phyloP scores from a whole-genome alignment of 2,113 vertebrate genomes.

The Jacana jacana region DNA sequence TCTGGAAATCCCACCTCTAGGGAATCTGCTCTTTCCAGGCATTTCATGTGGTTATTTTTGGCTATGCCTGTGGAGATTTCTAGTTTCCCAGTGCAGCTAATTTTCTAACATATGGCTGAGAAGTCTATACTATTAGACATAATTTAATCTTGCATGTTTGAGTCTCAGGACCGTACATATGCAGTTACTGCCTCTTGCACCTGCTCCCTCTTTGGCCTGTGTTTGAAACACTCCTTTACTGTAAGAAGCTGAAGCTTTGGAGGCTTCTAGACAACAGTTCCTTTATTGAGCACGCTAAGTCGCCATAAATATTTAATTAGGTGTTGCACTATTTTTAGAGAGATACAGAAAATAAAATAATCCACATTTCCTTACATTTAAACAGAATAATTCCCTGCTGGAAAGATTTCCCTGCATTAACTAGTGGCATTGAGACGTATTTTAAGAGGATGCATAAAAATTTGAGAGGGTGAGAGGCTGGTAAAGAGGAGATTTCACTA shows the following conservation, averaged over 20 bases:
- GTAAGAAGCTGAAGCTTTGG: neutral
- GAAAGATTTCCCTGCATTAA: neutral
- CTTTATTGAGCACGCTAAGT: slow-evolving; percentile 18
- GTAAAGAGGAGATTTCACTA: neutral
- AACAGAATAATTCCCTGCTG: neutral
- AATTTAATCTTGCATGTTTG: neutral
- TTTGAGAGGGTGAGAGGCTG: neutral
- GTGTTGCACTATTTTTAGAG: slow-evolving; percentile 16
- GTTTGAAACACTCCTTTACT: neutral
- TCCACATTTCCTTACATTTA: neutral
- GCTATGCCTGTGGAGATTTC: slow-evolving; percentile 29
- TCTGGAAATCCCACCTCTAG: slow-evolving; percentile 11
- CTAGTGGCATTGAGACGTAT: neutral
- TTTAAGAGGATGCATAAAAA: neutral
- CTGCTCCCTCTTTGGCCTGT: neutral
- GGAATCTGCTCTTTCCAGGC: slow-evolving; percentile 46
- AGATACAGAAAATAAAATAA: neutral
- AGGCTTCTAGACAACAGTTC: slow-evolving; percentile 15
- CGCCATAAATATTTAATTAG: slow-evolving; percentile 33
- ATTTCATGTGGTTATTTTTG: slow-evolving; percentile 51
- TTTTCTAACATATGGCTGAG: slow-evolving; percentile 25
- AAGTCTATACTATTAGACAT: slow-evolving; percentile 1
- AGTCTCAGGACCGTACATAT: neutral
- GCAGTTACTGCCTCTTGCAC: neutral
- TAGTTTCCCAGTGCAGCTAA: slow-evolving; percentile 19